phyloP scores from a whole-genome alignment of 1,140 invertebrate species.

The Sminthurides bifidus region DNA sequence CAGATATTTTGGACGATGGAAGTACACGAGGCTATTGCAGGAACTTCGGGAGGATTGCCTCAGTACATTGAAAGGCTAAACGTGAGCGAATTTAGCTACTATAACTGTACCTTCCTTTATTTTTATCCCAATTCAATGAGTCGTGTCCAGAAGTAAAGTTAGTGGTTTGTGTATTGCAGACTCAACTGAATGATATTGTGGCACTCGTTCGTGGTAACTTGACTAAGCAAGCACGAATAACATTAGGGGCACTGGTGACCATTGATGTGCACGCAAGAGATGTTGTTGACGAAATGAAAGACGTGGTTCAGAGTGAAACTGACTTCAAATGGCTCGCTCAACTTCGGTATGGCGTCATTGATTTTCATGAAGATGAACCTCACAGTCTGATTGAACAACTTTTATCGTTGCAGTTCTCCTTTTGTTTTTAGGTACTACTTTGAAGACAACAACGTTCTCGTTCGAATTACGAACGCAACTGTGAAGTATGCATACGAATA shows the following conservation, averaged over 20 bases:
- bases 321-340: slow-evolving; percentile 89
- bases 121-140: neutral
- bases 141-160: slow-evolving; percentile 39
- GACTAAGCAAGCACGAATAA: slow-evolving; percentile 55
- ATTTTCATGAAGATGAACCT: neutral
- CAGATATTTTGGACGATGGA: slow-evolving; percentile 80
- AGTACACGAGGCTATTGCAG: slow-evolving; percentile 55
- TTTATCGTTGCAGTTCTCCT: neutral
- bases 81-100: slow-evolving; percentile 8
- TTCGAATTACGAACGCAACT: slow-evolving; percentile 76
- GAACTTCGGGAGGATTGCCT: slow-evolving; percentile 37
- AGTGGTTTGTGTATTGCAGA: slow-evolving; percentile 39
- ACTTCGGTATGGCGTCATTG: slow-evolving; percentile 43
- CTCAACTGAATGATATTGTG: slow-evolving; percentile 44
- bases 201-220: slow-evolving; percentile 46
- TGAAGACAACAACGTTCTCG: slow-evolving; percentile 57
- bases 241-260: slow-evolving; percentile 73
- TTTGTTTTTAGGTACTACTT: slow-evolving; percentile 58
- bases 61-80: slow-evolving; percentile 36
- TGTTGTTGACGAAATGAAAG: slow-evolving; percentile 60
- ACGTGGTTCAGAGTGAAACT: slow-evolving; percentile 54
- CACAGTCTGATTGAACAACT: neutral
- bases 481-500: slow-evolving; percentile 83
- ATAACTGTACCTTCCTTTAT: too few relatives aligned
- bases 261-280: slow-evolving; percentile 86